phyloP scores from a whole-genome alignment of 2,888 invertebrate genomes.

The Ophion obscuratus region DNA sequence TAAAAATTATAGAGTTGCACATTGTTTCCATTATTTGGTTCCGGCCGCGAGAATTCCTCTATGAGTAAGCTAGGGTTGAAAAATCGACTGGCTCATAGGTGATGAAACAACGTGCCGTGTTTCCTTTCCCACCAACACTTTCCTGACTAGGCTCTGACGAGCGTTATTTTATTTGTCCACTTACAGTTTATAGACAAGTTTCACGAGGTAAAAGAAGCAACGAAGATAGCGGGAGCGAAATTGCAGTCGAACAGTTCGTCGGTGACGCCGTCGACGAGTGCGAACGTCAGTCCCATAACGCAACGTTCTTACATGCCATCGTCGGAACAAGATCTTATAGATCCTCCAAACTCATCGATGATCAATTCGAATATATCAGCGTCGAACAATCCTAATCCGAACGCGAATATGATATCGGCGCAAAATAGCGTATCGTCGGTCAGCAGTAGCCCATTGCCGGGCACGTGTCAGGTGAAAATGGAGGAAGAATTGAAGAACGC shows the following conservation, averaged over 20 bases:
- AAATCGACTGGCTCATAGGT: too few relatives aligned
- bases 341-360: conserved; percentile 85
- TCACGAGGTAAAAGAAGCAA: conserved; percentile 98
- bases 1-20: too few relatives aligned
- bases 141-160: background rate
- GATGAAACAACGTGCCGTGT: too few relatives aligned
- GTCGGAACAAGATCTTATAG: conserved; percentile 84
- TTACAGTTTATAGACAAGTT: conserved; percentile 98
- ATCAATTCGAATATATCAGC: conserved; percentile 83
- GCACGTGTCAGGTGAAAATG: conserved; percentile 79
- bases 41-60: too few relatives aligned
- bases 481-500: conserved; percentile 82
- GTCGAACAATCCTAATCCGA: conserved; percentile 82
- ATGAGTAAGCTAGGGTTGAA: too few relatives aligned
- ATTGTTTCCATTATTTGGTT: too few relatives aligned
- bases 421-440: conserved; percentile 82
- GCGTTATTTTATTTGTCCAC: conserved; percentile 59
- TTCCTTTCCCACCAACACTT: too few relatives aligned
- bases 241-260: conserved; percentile 87
- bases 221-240: conserved; percentile 89
- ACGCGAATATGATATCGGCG: conserved; percentile 82
- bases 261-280: conserved; percentile 93
- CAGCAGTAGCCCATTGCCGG: conserved; percentile 82
- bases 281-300: conserved; percentile 94
- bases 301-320: conserved; percentile 87